Percentiles rank a stretch among this genome's conserved stretches.
Evolutionary conservation across 2,797 vertebrate genomes (phyloP).

Genomic region (Macropus fuliginosus): DNA sequence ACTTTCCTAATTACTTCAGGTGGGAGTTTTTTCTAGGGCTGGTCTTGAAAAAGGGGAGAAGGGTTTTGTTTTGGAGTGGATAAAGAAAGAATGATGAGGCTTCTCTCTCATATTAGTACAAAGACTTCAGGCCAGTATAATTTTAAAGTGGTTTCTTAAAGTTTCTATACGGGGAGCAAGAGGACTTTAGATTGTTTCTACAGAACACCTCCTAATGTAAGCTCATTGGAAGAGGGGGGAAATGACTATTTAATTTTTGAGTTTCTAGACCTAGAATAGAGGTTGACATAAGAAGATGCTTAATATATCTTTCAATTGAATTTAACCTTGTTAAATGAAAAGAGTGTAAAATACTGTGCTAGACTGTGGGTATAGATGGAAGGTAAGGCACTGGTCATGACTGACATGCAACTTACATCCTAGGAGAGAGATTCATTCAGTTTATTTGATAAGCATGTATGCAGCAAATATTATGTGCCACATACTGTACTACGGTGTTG

Average conservation of each 20-base stretch:
- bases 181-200: not conserved
- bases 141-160: not conserved
- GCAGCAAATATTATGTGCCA: too few relatives aligned
- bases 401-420: not conserved
- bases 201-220: not conserved
- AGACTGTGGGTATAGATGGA: too few relatives aligned
- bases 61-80: not conserved
- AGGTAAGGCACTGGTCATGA: not conserved
- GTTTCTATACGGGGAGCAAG: not conserved
- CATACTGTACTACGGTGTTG: too few relatives aligned
- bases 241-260: not conserved
- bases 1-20: not conserved
- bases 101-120: not conserved
- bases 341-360: not conserved
- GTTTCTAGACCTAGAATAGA: not conserved
- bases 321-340: not conserved
- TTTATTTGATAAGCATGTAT: not conserved
- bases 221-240: not conserved
- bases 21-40: not conserved
- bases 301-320: not conserved
- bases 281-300: not conserved
- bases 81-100: not conserved
- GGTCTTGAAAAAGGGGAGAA: not conserved
- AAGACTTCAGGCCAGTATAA: not conserved
- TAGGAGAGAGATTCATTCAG: not conserved